phyloP scores from a whole-genome alignment of 2,113 vertebrate genomes.

The Anhinga rufa region DNA sequence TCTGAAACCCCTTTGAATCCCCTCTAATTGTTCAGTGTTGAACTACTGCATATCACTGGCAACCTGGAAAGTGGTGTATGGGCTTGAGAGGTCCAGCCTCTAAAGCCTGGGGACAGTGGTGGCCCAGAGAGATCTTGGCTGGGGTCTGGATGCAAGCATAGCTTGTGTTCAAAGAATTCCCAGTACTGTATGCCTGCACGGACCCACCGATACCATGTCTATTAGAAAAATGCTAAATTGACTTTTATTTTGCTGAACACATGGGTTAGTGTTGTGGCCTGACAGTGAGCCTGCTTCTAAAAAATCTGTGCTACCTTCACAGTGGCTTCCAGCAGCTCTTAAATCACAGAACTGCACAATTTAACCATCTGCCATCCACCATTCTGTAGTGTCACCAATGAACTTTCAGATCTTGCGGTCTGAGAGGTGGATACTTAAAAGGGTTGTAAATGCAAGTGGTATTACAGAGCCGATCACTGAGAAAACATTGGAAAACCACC shows the following conservation, averaged over 20 bases:
- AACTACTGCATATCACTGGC: neutral
- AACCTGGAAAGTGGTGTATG: neutral
- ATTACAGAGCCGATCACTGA: neutral
- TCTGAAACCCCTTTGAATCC: neutral
- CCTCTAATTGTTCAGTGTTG: neutral
- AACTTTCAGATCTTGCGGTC: neutral
- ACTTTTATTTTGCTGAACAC: neutral
- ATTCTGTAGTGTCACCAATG: neutral
- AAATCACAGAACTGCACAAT: neutral
- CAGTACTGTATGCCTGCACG: neutral
- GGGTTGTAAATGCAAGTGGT: neutral
- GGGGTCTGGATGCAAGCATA: neutral
- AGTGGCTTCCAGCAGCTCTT: neutral
- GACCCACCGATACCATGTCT: neutral
- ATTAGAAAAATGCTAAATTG: neutral
- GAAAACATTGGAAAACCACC: neutral
- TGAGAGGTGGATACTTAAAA: neutral
- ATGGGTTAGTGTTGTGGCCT: neutral
- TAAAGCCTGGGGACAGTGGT: neutral
- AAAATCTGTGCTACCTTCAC: neutral
- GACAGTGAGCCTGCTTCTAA: neutral
- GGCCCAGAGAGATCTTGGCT: neutral
- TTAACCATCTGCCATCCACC: neutral
- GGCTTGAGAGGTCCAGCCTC: neutral
- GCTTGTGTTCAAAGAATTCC: neutral